Evolutionary conservation across 1,140 invertebrate genomes (phyloP).

Genomic region (Bombus terrestris): DNA sequence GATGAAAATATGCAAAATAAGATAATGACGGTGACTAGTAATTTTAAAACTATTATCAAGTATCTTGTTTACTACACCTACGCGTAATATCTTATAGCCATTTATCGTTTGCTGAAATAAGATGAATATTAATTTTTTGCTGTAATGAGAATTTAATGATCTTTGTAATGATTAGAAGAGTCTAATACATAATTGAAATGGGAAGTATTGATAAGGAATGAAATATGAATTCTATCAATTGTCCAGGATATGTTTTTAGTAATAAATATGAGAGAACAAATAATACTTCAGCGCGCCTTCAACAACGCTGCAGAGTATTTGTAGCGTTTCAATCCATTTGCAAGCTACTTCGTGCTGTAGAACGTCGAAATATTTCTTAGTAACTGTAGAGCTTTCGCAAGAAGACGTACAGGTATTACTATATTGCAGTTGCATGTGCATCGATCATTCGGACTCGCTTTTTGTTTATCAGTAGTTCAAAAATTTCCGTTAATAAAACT

Average conservation of each 20-base stretch:
- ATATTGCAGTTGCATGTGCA: background rate
- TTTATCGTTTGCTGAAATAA: background rate
- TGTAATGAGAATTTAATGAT: background rate
- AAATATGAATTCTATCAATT: background rate
- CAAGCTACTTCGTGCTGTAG: background rate
- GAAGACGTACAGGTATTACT: background rate
- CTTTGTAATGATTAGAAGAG: background rate
- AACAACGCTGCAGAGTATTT: background rate
- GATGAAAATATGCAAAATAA: background rate
- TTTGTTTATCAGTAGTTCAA: background rate
- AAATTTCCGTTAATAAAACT: conserved; percentile 11
- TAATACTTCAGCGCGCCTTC: background rate
- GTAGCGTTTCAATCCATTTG: background rate
- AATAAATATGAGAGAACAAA: background rate
- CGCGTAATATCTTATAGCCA: background rate
- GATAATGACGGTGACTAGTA: background rate
- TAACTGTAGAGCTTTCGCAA: background rate
- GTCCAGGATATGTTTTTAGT: background rate
- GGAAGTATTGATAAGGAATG: background rate
- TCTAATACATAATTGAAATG: background rate
- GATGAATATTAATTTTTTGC: background rate
- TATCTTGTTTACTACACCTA: background rate
- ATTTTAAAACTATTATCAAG: background rate
- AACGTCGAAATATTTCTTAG: conserved; percentile 17
- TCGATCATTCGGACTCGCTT: background rate